These are phyloP conservation scores for Haliclona indistincta DNA, from an alignment of 37 sponge, comb jelly and placozoan species.

Conservation along the genomic window DNA sequence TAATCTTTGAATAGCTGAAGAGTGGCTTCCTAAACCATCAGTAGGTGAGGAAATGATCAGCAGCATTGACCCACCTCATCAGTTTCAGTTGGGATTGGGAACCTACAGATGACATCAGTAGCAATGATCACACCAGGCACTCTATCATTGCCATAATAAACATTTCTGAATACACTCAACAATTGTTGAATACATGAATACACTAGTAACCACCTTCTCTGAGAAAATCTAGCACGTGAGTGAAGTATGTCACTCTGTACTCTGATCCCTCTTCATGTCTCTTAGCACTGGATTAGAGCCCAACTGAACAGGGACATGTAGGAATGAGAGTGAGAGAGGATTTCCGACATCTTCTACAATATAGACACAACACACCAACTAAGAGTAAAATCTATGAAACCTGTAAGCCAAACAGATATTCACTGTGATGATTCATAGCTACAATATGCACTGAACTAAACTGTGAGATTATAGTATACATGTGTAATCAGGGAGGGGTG, in stretches of 20 bases:
- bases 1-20: constrained; percentile 68
- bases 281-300: constrained; percentile 87
- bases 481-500: too few species aligned
- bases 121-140: constrained; percentile 96
- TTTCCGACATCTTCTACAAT: too few species aligned
- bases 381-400: too few species aligned
- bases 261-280: constrained; percentile 98
- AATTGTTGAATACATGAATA: too few species aligned
- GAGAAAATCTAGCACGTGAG: constrained; percentile 75
- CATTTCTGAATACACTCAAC: too few species aligned
- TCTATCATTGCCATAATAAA: too few species aligned
- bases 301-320: constrained; percentile 96
- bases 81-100: constrained; percentile 95
- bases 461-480: too few species aligned
- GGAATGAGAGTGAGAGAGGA: constrained; percentile 93
- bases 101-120: constrained; percentile 99
- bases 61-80: constrained; percentile 67
- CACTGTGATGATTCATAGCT: too few species aligned
- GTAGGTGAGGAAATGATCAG: not conserved
- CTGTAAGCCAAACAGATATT: too few species aligned
- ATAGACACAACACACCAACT: too few species aligned
- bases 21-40: constrained; percentile 76
- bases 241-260: constrained; percentile 83
- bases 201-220: constrained; percentile 69
- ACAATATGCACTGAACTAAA: too few species aligned